phyloP scores from a whole-genome alignment of 2,888 invertebrate genomes.

The Drosophila subquinaria region DNA sequence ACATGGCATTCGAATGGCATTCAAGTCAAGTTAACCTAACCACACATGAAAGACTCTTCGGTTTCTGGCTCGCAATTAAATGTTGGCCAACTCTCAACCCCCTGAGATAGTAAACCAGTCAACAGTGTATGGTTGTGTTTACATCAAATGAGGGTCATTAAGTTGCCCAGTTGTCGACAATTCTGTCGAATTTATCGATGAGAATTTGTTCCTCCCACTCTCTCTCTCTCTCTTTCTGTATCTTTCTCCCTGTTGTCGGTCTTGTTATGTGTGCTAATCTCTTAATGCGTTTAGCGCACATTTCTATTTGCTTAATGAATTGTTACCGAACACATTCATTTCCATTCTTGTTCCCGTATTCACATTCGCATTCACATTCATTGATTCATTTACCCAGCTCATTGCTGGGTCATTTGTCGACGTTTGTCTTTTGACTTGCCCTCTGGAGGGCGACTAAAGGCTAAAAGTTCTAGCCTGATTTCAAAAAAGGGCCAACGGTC shows the following conservation, averaged over 20 bases:
- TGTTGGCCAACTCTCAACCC: conserved; percentile 47
- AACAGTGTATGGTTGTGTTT: conserved; percentile 26
- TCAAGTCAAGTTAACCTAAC: conserved; percentile 60
- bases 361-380: conserved; percentile 53
- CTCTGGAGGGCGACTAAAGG: conserved; percentile 5
- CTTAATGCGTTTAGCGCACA: conserved; percentile 84
- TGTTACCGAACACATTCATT: conserved; percentile 78
- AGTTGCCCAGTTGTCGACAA: conserved; percentile 60
- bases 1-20: conserved; percentile 34
- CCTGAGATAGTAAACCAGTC: conserved; percentile 18
- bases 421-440: conserved; percentile 74
- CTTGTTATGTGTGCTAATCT: conserved; percentile 84
- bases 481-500: conserved; percentile 56
- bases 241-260: conserved; percentile 12
- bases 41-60: conserved; percentile 49
- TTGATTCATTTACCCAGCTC: conserved; percentile 72
- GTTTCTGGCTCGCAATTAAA: conserved; percentile 49
- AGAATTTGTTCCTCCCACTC: conserved; percentile 22
- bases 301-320: conserved; percentile 82
- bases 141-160: conserved; percentile 76
- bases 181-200: conserved; percentile 66
- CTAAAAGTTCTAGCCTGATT: conserved; percentile 30
- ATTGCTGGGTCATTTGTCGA: conserved; percentile 75
- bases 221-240: neutral
- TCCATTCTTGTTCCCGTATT: conserved; percentile 45